Evolutionary conservation across 2,888 invertebrate species (phyloP), one percentile per base, ranked within the genome.

Genomic region (Troides aeacus): DNA sequence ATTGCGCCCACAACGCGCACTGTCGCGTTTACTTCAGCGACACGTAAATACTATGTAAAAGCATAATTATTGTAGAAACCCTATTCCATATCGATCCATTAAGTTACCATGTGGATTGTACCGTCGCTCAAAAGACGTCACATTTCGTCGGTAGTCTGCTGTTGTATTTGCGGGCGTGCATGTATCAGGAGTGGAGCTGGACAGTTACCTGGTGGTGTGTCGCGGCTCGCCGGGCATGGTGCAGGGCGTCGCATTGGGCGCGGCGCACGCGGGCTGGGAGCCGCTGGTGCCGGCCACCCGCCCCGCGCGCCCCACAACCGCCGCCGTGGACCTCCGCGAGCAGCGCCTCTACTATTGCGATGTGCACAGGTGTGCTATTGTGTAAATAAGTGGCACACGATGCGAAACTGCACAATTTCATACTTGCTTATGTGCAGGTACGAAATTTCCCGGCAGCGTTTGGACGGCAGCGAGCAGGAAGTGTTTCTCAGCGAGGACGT

Each of bases 221-320:
- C 90, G 90, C 76, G 92, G 91, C 30, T 73, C 88, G 59, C 96
- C 97, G 72, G 94, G 95, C 24, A 94, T 95, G 85, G 95, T 97
- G 75, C 94, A 95, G 81, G 96, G 95, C 60, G 93, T 97, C 73
- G 79, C 90, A 77, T 80, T 92, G 76, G 78, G 80, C 70, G 72
- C 69, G 70, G 70, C 68, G 73, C 75, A 74, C 84, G 81, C 71
- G 84, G 87, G 69, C 94, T 94, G 69, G 74, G 95, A 95, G 83
- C 94, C 95, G 63, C 95, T 95, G 84, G 93, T 95, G 73, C 97
- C 97, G 50, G 94, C 97, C 76, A 93, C 94, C 59, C 94, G 94
- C 83, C 93, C 95, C 24, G 92, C 92, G 61, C 92, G 94, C 76
- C 96, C 96, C 72, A 93, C 94, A 66, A 94, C 95, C 62, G 87